These are phyloP conservation scores for Colletes gigas DNA, from an alignment of 1,140 invertebrate genomes.

Conservation along the genomic window DNA sequence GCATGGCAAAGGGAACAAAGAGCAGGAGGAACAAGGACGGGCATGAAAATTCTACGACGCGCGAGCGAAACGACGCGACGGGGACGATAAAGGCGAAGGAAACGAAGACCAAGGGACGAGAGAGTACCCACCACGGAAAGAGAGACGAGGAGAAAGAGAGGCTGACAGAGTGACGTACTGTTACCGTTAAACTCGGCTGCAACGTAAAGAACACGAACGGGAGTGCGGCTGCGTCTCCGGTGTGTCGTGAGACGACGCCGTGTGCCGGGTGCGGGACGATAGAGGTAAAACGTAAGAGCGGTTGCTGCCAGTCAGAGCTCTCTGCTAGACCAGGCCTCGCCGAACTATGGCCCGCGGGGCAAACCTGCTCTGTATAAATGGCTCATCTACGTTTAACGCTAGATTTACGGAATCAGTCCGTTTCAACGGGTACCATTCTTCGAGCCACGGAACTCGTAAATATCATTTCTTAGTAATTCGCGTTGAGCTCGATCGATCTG, in stretches of 20 bases:
- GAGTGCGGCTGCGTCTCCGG: slow-evolving; percentile 57
- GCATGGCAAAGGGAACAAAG: slow-evolving; percentile 24
- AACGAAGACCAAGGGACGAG: slow-evolving; percentile 26
- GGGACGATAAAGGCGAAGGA: slow-evolving; percentile 34
- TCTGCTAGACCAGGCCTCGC: background rate
- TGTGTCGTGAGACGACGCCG: slow-evolving; percentile 38
- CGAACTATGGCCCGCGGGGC: background rate
- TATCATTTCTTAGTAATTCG: no score
- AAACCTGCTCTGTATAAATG: background rate
- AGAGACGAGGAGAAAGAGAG: slow-evolving; percentile 44
- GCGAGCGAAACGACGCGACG: slow-evolving; percentile 8
- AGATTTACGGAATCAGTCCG: no score
- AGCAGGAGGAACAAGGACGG: slow-evolving; percentile 17
- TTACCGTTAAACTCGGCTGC: slow-evolving; percentile 78
- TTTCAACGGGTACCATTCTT: no score
- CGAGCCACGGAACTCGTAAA: no score
- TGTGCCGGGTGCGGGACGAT: background rate
- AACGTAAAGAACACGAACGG: slow-evolving; percentile 62
- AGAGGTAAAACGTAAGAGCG: slow-evolving; percentile 52
- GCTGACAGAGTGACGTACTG: slow-evolving; percentile 75
- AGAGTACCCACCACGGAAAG: slow-evolving; percentile 24
- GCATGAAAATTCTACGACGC: slow-evolving; percentile 22
- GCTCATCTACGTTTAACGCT: no score
- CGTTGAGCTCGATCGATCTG: no score
- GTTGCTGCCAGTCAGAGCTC: slow-evolving; percentile 32